Evolutionary conservation across 92 coral and sea anemone genomes (phyloP).

Genomic region (Diadumene lineata): DNA sequence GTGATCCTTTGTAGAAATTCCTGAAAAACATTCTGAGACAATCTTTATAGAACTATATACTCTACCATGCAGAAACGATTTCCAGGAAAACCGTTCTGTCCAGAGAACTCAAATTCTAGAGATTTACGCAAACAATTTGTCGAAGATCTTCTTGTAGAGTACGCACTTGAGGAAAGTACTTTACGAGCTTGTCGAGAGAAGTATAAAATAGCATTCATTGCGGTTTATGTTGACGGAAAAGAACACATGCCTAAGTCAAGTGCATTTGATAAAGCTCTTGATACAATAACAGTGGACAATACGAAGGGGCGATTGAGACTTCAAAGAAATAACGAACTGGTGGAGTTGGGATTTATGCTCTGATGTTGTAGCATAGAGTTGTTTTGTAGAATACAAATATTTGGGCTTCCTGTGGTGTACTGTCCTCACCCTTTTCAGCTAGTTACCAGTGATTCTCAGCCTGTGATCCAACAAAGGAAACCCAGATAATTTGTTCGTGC

Average conservation of each 20-base stretch:
- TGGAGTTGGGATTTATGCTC: constrained; percentile 12
- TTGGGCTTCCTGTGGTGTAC: not conserved
- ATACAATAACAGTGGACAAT: not conserved
- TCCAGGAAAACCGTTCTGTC: not conserved
- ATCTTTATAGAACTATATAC: no score
- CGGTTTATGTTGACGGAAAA: constrained; percentile 3
- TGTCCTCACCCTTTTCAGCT: not conserved
- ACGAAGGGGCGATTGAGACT: constrained; percentile 1
- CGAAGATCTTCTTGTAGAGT: constrained; percentile 13
- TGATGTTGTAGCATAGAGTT: not conserved
- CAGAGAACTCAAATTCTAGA: not conserved
- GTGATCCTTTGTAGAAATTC: no score
- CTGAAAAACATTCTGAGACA: no score
- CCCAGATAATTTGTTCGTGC: no score
- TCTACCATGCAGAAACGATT: not conserved
- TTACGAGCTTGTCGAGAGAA: not conserved
- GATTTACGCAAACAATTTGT: constrained; percentile 5
- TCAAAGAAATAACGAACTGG: not conserved
- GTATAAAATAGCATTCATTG: constrained; percentile 5
- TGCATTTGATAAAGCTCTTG: not conserved
- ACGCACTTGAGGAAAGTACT: not conserved
- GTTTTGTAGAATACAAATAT: not conserved
- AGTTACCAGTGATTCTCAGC: not conserved
- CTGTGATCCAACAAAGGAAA: no score
- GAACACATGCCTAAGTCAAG: not conserved